Evolutionary conservation across 30 jellyfish, hydroid and myxozoan species (phyloP).

Genomic region (Cassiopea xamachana): DNA sequence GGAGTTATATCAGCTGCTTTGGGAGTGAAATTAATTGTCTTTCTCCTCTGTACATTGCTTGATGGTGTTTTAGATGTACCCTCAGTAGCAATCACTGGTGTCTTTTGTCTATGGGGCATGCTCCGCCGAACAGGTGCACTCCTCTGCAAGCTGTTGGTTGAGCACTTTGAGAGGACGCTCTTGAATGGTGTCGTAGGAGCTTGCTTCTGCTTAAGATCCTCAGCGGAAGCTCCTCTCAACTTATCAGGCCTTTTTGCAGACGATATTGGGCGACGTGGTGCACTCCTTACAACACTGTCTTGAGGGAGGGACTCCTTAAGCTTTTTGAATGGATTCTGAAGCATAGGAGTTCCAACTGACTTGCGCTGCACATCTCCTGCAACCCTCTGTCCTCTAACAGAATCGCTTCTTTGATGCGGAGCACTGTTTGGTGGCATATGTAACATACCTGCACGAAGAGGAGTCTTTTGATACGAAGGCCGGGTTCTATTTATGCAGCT

Average conservation of each 20-base stretch:
- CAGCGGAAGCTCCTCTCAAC: neutral
- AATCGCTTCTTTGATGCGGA: neutral
- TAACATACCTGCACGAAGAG: neutral
- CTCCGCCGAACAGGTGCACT: constrained; percentile 29
- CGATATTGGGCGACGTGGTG: constrained; percentile 44
- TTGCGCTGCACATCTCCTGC: neutral
- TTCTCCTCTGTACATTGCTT: constrained; percentile 27
- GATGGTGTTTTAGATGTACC: neutral
- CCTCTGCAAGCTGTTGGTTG: constrained; percentile 4
- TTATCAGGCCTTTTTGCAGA: neutral
- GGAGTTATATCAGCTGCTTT: constrained; percentile 2
- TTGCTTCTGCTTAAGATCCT: neutral
- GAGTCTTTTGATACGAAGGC: neutral
- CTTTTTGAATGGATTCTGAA: constrained; percentile 16
- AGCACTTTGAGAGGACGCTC: neutral
- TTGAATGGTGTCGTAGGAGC: constrained; percentile 7
- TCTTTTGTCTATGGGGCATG: neutral
- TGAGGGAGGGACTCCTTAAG: constrained; percentile 29
- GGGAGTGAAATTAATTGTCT: constrained; percentile 22
- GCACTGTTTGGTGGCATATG: constrained; percentile 10
- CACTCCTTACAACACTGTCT: constrained; percentile 39
- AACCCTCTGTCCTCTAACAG: neutral
- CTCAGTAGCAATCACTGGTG: neutral
- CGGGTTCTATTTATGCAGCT: neutral
- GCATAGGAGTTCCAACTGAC: neutral